Percentiles rank a stretch among this genome's conserved stretches.
Conservation (phyloP, 2,113 vertebrate genomes). For the Pseudorasbora parva region DNA sequence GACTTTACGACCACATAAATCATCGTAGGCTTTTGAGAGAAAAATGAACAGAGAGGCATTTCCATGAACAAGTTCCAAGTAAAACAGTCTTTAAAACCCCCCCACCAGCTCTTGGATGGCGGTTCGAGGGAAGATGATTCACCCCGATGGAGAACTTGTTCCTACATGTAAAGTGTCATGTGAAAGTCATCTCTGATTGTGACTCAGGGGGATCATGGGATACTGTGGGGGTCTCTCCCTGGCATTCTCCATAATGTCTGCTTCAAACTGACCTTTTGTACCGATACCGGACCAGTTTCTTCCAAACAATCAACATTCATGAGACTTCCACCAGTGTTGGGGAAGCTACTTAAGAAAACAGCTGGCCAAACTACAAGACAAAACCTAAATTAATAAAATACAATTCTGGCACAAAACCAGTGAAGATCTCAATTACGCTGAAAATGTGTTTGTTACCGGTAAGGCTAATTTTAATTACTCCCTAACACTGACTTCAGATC, state of each 20-base stretch:
- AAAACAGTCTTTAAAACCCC: slow-evolving; percentile 33
- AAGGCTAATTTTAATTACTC: slow-evolving; percentile 2
- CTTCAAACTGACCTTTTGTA: slow-evolving; percentile 35
- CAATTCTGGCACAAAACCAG: background rate
- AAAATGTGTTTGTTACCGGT: background rate
- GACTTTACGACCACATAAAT: slow-evolving; percentile 9
- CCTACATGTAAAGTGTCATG: slow-evolving; percentile 33
- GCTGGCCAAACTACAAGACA: background rate
- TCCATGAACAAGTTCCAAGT: slow-evolving; percentile 26
- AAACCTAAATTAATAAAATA: background rate
- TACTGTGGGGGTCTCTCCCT: slow-evolving; percentile 40
- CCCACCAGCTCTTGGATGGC: slow-evolving; percentile 7
- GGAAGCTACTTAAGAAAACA: background rate
- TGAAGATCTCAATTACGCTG: background rate
- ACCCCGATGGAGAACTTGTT: background rate
- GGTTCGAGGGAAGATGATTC: slow-evolving; percentile 11
- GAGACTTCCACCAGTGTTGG: slow-evolving; percentile 28
- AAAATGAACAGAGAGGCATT: slow-evolving; percentile 2
- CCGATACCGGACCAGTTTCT: slow-evolving; percentile 39
- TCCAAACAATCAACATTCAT: slow-evolving; percentile 46
- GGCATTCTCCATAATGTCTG: background rate
- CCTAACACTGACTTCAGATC: background rate
- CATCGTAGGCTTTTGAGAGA: background rate
- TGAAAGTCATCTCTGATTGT: slow-evolving; percentile 31
- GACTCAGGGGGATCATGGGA: slow-evolving; percentile 61